Conservation (phyloP, 2,113 vertebrate species). For the Zosterops pallidus region DNA sequence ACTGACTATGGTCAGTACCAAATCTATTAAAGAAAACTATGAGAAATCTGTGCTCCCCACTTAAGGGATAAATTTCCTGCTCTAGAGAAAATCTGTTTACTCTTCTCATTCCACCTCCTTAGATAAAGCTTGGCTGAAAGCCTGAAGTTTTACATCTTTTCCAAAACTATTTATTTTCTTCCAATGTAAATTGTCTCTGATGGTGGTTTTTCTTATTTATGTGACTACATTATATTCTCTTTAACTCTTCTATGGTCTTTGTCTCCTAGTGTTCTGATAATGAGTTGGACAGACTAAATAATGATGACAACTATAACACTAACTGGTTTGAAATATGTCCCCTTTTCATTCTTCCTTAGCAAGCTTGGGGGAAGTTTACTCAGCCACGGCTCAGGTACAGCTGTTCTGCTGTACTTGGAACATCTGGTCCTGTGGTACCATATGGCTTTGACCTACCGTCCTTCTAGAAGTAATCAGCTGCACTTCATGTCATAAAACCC, state of each 20-base stretch:
- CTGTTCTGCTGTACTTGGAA: neutral
- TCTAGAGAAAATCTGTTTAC: conserved; percentile 10
- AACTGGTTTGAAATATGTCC: neutral
- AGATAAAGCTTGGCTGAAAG: conserved; percentile 33
- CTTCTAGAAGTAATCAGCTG: conserved; percentile 17
- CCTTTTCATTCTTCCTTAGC: neutral
- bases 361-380: neutral
- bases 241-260: conserved; percentile 16
- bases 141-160: conserved; percentile 29
- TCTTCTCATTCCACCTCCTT: neutral
- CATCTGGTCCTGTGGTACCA: conserved; percentile 30
- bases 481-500: conserved; percentile 4
- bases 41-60: neutral
- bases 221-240: neutral
- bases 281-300: neutral
- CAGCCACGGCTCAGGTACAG: neutral
- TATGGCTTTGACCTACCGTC: neutral
- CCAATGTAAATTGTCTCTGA: conserved; percentile 10
- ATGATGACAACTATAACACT: neutral
- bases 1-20: neutral
- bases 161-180: conserved; percentile 23
- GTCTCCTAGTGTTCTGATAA: neutral
- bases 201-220: neutral
- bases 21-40: neutral
- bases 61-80: neutral